Conservation (phyloP, 2,113 vertebrate genomes). For the Lycaon pictus region DNA sequence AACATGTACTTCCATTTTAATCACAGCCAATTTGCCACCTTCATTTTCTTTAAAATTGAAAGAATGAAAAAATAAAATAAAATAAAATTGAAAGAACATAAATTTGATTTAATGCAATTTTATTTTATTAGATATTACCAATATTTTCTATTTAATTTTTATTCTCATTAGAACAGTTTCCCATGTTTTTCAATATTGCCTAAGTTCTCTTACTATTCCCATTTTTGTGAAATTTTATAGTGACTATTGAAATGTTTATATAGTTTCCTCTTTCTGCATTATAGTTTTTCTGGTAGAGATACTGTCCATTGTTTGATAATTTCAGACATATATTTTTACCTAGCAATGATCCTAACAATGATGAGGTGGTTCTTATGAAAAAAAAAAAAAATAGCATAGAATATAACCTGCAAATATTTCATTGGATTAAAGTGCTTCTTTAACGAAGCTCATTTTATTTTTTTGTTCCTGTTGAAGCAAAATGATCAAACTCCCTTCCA, state of each 20-base stretch:
- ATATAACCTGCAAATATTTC: conserved; percentile 44
- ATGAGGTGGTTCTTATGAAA: not conserved
- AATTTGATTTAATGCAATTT: not conserved
- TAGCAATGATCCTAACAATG: not conserved
- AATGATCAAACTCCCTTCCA: conserved; percentile 11
- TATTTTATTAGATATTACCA: conserved; percentile 4
- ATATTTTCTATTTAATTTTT: conserved; percentile 19
- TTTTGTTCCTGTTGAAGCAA: not conserved
- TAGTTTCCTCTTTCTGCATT: not conserved
- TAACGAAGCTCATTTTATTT: conserved; percentile 1
- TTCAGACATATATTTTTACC: not conserved
- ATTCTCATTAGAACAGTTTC: not conserved
- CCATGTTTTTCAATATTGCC: not conserved
- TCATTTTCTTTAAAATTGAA: conserved; percentile 52
- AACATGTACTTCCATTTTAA: not conserved
- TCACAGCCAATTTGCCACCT: not conserved
- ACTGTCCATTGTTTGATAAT: not conserved
- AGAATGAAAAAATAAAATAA: not conserved
- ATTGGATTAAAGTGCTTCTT: not conserved
- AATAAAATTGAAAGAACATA: conserved; percentile 24
- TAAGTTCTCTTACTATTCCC: conserved; percentile 17
- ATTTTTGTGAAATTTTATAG: conserved; percentile 29
- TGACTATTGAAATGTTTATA: not conserved
- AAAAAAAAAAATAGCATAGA: not conserved
- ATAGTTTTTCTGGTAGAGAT: conserved; percentile 15